Conservation (phyloP, 2,888 invertebrate species). For the Andrena praecox region DNA sequence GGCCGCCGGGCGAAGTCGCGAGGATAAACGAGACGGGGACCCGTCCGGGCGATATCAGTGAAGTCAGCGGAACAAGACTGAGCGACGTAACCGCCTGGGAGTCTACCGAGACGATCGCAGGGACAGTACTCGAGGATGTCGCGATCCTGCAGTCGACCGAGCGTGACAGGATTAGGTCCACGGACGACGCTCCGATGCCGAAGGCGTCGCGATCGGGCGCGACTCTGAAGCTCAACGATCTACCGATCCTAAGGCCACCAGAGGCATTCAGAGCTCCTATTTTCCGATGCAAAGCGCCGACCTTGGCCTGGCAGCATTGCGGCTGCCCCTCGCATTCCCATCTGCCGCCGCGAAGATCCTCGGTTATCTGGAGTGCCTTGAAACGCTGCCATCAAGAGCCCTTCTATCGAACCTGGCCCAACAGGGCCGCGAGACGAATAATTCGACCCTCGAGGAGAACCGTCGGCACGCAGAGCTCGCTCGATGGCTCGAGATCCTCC, state of each 20-base stretch:
- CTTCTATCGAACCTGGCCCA: conserved; percentile 80
- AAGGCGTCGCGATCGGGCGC: conserved; percentile 5
- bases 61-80: conserved; percentile 10
- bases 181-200: conserved; percentile 19
- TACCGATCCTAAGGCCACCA: conserved; percentile 75
- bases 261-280: conserved; percentile 70
- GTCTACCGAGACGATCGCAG: conserved; percentile 10
- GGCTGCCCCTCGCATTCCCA: conserved; percentile 76
- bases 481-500: conserved; percentile 63
- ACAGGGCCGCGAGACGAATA: conserved; percentile 62
- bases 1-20: conserved; percentile 10
- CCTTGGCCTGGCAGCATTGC: conserved; percentile 72
- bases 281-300: conserved; percentile 65
- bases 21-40: neutral
- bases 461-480: conserved; percentile 68
- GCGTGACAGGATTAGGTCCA: conserved; percentile 8
- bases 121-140: neutral
- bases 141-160: neutral
- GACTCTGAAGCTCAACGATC: conserved; percentile 54
- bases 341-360: conserved; percentile 67
- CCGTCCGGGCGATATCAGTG: conserved; percentile 5
- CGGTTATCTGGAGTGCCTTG: conserved; percentile 74
- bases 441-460: conserved; percentile 58
- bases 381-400: conserved; percentile 72
- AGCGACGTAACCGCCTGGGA: conserved; percentile 8